phyloP scores from a whole-genome alignment of 2,888 invertebrate species.

The Melanotus villosus region DNA sequence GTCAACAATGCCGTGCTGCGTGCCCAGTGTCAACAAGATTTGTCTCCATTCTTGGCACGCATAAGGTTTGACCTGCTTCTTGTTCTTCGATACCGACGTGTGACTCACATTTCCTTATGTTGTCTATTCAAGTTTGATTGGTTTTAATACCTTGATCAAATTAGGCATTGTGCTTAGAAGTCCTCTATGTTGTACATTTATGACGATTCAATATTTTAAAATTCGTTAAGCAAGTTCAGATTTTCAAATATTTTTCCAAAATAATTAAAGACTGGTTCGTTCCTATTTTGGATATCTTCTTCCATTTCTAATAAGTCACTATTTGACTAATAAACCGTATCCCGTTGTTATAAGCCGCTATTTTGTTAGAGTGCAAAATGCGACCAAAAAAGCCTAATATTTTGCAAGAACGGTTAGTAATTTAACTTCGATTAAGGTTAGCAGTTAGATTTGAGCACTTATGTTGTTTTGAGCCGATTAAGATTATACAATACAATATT shows the following conservation, averaged over 20 bases:
- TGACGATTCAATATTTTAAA: too few species aligned
- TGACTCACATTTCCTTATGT: too few species aligned
- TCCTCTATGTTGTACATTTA: too few species aligned
- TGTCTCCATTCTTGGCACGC: constrained; percentile 16
- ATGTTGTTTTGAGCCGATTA: neutral
- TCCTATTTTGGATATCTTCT: too few species aligned
- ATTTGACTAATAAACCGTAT: neutral
- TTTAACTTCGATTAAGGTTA: constrained; percentile 20
- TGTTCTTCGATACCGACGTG: neutral
- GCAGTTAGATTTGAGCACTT: neutral
- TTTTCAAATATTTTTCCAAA: too few species aligned
- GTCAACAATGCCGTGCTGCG: constrained; percentile 6
- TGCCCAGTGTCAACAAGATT: constrained; percentile 9
- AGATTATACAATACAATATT: neutral
- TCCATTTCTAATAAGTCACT: too few species aligned
- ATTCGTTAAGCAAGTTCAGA: too few species aligned
- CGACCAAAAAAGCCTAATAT: neutral
- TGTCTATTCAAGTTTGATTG: too few species aligned
- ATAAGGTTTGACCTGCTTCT: constrained; percentile 12
- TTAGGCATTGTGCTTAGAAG: too few species aligned
- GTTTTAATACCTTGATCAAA: too few species aligned
- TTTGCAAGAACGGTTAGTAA: neutral
- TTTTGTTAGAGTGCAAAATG: neutral
- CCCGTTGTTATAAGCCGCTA: neutral
- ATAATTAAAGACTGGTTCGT: too few species aligned